Evolutionary conservation across 2,888 invertebrate genomes (phyloP).

Genomic region (Odontomyia ornata): DNA sequence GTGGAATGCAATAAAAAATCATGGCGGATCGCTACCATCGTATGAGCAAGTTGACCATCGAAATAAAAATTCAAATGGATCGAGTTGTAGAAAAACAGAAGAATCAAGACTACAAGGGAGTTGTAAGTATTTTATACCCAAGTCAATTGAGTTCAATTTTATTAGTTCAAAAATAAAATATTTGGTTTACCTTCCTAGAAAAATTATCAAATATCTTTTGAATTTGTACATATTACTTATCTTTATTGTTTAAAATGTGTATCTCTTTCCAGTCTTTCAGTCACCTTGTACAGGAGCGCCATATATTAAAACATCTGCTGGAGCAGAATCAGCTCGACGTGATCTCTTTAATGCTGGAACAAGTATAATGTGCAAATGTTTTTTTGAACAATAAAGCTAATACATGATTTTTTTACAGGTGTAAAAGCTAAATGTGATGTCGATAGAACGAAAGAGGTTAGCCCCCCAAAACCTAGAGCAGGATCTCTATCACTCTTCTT

Average conservation of each 20-base stretch:
- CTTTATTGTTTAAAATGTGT: neutral
- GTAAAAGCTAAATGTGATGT: neutral
- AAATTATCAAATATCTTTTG: too few species aligned
- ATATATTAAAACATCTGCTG: constrained; percentile 54
- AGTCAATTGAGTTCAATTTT: too few species aligned
- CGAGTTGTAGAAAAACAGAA: constrained; percentile 42
- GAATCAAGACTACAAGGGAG: constrained; percentile 45
- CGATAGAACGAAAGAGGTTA: constrained; percentile 5
- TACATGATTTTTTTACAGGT: neutral
- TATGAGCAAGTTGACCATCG: constrained; percentile 75
- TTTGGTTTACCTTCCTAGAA: too few species aligned
- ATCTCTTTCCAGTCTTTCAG: constrained; percentile 59
- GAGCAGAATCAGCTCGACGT: constrained; percentile 55
- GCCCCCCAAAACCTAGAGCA: constrained; percentile 48
- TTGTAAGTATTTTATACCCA: constrained; percentile 44
- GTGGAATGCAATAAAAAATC: constrained; percentile 77
- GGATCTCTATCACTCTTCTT: constrained; percentile 73
- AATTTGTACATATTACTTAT: too few species aligned
- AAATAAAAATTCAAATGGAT: constrained; percentile 49
- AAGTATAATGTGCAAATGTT: constrained; percentile 49
- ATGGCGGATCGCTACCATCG: constrained; percentile 73
- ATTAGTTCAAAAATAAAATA: too few species aligned
- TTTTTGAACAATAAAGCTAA: neutral
- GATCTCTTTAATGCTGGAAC: constrained; percentile 67
- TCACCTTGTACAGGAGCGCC: constrained; percentile 69